Evolutionary conservation across 2,113 vertebrate genomes (phyloP), one percentile per base, ranked within the genome.

Genomic region (Percina caprodes): DNA sequence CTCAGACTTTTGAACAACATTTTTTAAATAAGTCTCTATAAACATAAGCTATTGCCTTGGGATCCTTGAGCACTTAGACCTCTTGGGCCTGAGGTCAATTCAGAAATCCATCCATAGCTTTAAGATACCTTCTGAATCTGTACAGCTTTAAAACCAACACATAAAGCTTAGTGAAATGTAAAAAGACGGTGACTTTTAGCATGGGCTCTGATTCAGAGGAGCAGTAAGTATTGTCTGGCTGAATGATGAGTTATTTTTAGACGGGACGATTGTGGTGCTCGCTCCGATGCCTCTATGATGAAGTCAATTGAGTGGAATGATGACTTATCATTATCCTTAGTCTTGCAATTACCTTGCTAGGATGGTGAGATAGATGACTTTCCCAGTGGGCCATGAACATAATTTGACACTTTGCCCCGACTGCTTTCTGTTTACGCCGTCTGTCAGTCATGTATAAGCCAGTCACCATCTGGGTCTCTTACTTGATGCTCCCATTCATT

Each of bases 251-350:
- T 23, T 90, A 70, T 82, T 79, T 79, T 88, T 81, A 83, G 82
- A 79, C 0, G 6, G 35, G 30, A 42, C 66, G 42, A 79, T 65
- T 0, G 14, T 16, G 45, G 62, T 15, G 11, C 78, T 35, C 18
- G 48, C 60, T 35, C 73, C 45, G 48, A 88, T 79, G 77, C 61
- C 81, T 71, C 78, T 66, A 72, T 78, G 82, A 87, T 87, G 59
- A 87, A 86, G 81, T 88, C 84, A 91, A 85, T 78, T 82, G 78
- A 81, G 85, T 68, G 82, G 82, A 92, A 91, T 88, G 82, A 92
- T 87, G 88, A 83, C 82, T 88, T 81, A 81, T 91, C 88, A 90
- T 91, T 81, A 85, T 79, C 65, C 66, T 48, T 77, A 67, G 63
- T 82, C 66, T 84, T 70, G 78, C 84, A 85, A 87, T 89, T 87